These are phyloP conservation scores for Scelioninae gen. 2 DNA, from an alignment of 2,888 invertebrate species.

Conservation along the genomic window DNA sequence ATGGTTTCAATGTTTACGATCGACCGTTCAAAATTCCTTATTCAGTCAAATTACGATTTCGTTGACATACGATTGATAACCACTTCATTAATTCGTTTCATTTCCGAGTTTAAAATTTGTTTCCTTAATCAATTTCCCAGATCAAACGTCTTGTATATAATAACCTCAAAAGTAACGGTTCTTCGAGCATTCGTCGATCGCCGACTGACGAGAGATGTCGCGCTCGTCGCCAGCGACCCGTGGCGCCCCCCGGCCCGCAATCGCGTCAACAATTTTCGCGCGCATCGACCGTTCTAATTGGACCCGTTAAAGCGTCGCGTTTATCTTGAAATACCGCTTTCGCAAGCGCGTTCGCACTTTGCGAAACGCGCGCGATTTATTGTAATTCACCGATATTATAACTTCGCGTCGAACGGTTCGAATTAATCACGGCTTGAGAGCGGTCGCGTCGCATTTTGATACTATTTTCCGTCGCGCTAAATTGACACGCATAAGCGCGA, in stretches of 20 bases:
- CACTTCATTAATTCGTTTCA: too few relatives aligned
- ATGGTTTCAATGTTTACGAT: too few relatives aligned
- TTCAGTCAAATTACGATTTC: too few relatives aligned
- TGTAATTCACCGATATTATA: constrained; percentile 55
- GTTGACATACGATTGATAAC: too few relatives aligned
- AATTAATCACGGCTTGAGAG: constrained; percentile 44
- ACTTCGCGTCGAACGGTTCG: constrained; percentile 42
- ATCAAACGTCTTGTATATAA: too few relatives aligned
- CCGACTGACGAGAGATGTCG: too few relatives aligned
- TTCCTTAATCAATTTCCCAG: too few relatives aligned
- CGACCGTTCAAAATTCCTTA: too few relatives aligned
- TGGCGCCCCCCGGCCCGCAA: constrained; percentile 28
- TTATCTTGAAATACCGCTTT: constrained; percentile 57
- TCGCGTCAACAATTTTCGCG: constrained; percentile 43
- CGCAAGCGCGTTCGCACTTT: constrained; percentile 47
- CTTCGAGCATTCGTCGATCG: too few relatives aligned
- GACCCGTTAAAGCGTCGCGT: constrained; percentile 53
- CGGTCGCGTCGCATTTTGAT: constrained; percentile 46
- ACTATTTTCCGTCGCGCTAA: constrained; percentile 51
- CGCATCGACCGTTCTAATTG: constrained; percentile 54
- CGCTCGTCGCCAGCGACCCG: too few relatives aligned
- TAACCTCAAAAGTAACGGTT: too few relatives aligned
- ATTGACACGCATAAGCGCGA: constrained; percentile 35
- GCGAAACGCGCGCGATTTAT: constrained; percentile 51
- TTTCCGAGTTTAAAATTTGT: too few relatives aligned